Base-by-base conservation (phyloP, 1,140 invertebrate genomes). In the Campoletis sonorensis region DNA sequence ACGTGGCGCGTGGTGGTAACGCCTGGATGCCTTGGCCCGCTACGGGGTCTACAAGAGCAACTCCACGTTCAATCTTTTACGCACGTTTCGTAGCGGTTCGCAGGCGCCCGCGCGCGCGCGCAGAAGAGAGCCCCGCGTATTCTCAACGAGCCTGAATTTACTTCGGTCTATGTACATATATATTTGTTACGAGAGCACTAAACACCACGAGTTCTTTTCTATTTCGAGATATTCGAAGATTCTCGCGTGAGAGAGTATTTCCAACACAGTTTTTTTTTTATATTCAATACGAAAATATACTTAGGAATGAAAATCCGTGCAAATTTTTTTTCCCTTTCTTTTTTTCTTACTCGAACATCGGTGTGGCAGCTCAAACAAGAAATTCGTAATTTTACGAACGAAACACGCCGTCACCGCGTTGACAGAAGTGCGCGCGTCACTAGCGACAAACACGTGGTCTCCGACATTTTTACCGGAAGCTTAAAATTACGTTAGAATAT, bases 31-130 rank as follows among this genome's bases (percentile, higher is more conserved):
- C 58, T 64, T 76, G 78, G 40, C 37, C 45, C 37, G 72, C 67
- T 70, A 84, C 83, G 81, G 82, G 86, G 83, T 84, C 64, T 79
- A 85, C 87, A 76, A 72, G 82, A 73, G 79, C 67, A 15, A 61
- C 21, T 21, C 54, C 83, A 84, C 68, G 71, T 81, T 70, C 21
- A 15, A 51, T 72, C 54, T 5, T 73, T 49, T 40, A 80, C 82
- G 82, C 78, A 81, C 80, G 79, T 61, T 75, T 45, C 40, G 40
- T 45, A 45, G 40, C 40, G 8, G 40, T 45, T 45, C 13, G 40
- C 4, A 37, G 4, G 37, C 4, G 37, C 37, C 4, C 37, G 37
- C 37, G 37, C 4, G 37, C 40, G 40, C 40, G 40, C 40, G 40
- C 40, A 10, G 3, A 45, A 45, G 15, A 1, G 11, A 58, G 54